Base-by-base conservation (phyloP, 2,113 vertebrate species). In the Ciconia stormi region DNA sequence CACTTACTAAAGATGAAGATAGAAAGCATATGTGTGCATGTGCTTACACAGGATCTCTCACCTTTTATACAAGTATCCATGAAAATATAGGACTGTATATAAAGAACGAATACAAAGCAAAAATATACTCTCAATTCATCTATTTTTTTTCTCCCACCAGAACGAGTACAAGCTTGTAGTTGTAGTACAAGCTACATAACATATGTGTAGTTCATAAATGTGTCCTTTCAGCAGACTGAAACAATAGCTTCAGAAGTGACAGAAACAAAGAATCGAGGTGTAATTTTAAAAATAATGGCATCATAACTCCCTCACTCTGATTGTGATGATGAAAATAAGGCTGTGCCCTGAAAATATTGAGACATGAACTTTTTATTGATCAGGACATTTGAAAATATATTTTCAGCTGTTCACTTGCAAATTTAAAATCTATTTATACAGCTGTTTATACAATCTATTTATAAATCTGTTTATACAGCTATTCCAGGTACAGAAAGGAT, bases 21-120 rank as follows among this genome's bases (percentile, higher is more conserved):
- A 25, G 82, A 44, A 89, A 96, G 49, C 95, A 90, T 95, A 95
- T 81, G 92, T 47, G 63, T 87, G 42, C 42, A 21, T 88, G 90
- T 69, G 61, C 63, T 84, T 80, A 69, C 58, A 74, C 11, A 34
- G 62, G 62, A 73, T 80, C 82, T 90, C 58, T 93, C 85, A 94
- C 87, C 85, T 94, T 89, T 73, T 79, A 53, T 76, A 47, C 32
- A 42, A 94, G 30, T 49, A 80, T 44, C 34, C 42, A 73, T 61
- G 62, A 88, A 93, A 90, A 76, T n/a, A 36, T 10, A 82, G 49
- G 80, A 46, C 34, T 90, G 55, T 26, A n/a, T 71, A 44, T 19
- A 32, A 91, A 65, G 25, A 85, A 69, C 18, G 81, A 55, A 52
- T 20, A 55, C 11, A 52, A 47, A 27, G 21, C 13, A 69, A 72